phyloP scores from a whole-genome alignment of 2,113 vertebrate genomes.

The Gallinago undulata region DNA sequence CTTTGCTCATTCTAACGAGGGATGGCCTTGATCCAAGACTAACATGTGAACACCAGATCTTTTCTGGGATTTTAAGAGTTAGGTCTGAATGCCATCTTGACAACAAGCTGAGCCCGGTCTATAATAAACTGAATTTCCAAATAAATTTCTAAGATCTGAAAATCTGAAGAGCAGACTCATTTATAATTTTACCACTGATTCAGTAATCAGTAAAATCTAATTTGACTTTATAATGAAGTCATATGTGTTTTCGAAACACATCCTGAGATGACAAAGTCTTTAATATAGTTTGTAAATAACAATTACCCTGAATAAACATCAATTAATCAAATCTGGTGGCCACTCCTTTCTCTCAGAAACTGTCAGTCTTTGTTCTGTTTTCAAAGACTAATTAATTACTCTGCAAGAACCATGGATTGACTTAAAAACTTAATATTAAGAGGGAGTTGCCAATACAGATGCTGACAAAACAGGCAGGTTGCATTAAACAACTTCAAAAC shows the following conservation, averaged over 20 bases:
- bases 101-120: background rate
- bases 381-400: background rate
- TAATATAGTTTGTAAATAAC: background rate
- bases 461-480: background rate
- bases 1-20: background rate
- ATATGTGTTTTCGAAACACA: background rate
- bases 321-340: background rate
- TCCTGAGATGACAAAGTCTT: background rate
- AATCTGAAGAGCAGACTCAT: background rate
- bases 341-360: background rate
- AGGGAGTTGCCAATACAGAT: background rate
- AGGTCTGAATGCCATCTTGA: background rate
- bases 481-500: background rate
- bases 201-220: background rate
- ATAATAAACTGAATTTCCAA: background rate
- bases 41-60: background rate
- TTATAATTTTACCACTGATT: background rate
- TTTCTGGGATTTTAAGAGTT: background rate
- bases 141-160: background rate
- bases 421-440: background rate
- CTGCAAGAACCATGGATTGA: background rate
- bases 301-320: background rate
- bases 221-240: constrained; percentile 4
- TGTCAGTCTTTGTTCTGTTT: background rate
- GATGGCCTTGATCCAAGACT: background rate